These are phyloP conservation scores for Drosophila arawakana DNA, from an alignment of 1,140 invertebrate species.

Conservation along the genomic window DNA sequence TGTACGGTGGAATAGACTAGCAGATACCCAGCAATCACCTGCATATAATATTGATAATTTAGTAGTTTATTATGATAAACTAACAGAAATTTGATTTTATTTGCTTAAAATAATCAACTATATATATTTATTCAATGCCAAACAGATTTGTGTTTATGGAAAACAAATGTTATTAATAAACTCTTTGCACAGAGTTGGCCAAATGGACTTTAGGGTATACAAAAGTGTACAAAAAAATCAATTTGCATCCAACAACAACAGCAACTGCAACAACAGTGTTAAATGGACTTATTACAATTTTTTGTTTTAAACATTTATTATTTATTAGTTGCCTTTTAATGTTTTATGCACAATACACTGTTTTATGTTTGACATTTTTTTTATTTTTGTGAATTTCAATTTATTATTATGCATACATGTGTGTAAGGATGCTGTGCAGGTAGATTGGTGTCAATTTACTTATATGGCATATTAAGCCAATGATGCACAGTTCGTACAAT, in stretches of 20 bases:
- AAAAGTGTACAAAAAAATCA: constrained; percentile 58
- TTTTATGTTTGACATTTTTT: constrained; percentile 49
- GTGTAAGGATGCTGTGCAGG: not conserved
- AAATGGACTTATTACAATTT: constrained; percentile 74
- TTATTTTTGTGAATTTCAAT: constrained; percentile 35
- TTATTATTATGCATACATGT: constrained; percentile 28
- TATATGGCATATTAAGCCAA: constrained; percentile 37
- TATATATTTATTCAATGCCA: no score
- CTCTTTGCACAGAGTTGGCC: no score
- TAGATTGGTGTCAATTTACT: constrained; percentile 16
- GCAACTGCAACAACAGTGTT: constrained; percentile 69
- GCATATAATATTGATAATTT: no score
- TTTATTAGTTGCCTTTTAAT: constrained; percentile 74
- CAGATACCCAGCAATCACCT: no score
- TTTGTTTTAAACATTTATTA: constrained; percentile 61
- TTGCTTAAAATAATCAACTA: no score
- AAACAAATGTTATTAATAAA: not conserved
- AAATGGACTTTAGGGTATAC: constrained; percentile 21
- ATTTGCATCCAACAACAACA: constrained; percentile 21
- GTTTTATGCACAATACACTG: constrained; percentile 55
- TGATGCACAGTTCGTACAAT: constrained; percentile 8
- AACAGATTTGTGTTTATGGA: not conserved
- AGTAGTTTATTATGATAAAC: no score
- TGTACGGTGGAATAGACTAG: no score
- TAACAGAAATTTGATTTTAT: no score